phyloP scores from a whole-genome alignment of 2,797 vertebrate species.

The Eleutherodactylus coqui region DNA sequence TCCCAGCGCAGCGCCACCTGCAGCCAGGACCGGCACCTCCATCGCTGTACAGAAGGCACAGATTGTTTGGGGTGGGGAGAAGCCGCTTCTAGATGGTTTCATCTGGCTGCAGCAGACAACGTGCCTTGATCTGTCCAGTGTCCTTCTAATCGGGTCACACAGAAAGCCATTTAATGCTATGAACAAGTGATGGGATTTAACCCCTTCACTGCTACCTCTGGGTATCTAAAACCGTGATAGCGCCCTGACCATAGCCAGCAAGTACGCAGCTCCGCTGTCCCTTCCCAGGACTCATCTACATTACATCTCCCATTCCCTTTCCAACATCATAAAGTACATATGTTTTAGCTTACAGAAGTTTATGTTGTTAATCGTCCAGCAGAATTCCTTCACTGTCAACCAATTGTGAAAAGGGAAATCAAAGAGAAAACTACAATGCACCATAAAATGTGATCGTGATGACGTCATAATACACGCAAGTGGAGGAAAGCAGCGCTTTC shows the following conservation, averaged over 20 bases:
- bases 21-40: no score
- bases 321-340: conserved; percentile 26
- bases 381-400: neutral
- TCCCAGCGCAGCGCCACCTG: no score
- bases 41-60: no score
- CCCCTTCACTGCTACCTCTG: neutral
- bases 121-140: neutral
- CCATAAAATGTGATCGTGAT: no score
- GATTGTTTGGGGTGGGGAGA: no score
- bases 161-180: neutral
- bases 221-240: neutral
- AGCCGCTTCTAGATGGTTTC: conserved; percentile 21
- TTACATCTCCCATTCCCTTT: conserved; percentile 35
- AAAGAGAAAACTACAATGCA: no score
- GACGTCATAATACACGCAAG: no score
- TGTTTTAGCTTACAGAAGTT: conserved; percentile 35
- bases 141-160: neutral
- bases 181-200: conserved; percentile 12
- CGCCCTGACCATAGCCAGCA: neutral
- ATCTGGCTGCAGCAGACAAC: conserved; percentile 13
- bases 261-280: conserved; percentile 50
- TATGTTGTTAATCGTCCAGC: neutral
- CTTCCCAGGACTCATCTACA: conserved; percentile 12
- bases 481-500: no score
- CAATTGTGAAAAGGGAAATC: neutral